Evolutionary conservation across 2,113 vertebrate species (phyloP).

Genomic region (Notechis scutatus): DNA sequence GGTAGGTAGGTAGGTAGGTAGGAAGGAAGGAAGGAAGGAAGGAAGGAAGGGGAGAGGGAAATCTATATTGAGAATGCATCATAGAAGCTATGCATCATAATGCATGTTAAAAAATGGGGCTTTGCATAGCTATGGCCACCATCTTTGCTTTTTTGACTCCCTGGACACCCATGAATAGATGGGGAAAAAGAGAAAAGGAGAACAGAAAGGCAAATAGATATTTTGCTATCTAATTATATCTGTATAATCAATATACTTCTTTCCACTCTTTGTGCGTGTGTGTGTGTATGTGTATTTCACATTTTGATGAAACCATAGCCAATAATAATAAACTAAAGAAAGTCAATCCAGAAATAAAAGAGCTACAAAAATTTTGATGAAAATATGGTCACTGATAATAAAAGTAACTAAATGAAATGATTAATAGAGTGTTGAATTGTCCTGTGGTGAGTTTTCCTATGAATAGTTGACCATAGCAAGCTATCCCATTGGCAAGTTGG

Average conservation of each 20-base stretch:
- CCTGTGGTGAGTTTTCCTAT: no score
- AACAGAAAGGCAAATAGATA: neutral
- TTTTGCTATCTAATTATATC: neutral
- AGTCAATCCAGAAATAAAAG: no score
- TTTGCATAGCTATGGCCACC: neutral
- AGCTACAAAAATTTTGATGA: no score
- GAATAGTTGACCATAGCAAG: no score
- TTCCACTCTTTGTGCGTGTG: neutral
- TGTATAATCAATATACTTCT: neutral
- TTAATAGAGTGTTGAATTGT: no score
- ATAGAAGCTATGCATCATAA: neutral
- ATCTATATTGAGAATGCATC: neutral
- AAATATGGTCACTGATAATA: no score
- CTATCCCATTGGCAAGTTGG: no score
- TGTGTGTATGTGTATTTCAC: neutral
- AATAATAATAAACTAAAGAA: no score
- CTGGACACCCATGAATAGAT: neutral
- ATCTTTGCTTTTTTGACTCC: neutral
- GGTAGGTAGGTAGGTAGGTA: neutral
- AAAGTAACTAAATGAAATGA: no score
- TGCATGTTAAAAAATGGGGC: neutral
- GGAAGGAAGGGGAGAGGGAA: neutral
- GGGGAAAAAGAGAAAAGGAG: neutral
- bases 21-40: neutral
- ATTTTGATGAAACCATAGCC: neutral